Conservation (phyloP, 2,888 invertebrate genomes). For the Pandemis corylana region DNA sequence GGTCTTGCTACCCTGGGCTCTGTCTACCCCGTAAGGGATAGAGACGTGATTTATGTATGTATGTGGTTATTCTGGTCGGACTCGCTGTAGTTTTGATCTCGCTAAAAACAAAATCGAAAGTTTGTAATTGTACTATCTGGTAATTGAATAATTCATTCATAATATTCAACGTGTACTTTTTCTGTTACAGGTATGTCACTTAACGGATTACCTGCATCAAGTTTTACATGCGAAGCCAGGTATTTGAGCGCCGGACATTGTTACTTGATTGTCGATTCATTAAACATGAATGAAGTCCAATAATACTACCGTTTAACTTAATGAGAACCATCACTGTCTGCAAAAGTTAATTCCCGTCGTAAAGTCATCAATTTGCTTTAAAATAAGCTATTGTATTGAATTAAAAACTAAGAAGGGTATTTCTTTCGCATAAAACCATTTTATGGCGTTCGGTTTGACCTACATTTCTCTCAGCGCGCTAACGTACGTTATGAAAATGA, state of each 20-base stretch:
- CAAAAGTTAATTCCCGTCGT: no score
- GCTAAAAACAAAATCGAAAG: no score
- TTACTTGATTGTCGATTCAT: background rate
- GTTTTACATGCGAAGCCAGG: background rate
- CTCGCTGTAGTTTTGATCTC: no score
- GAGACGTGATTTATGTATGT: no score
- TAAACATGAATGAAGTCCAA: background rate
- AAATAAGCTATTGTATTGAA: background rate
- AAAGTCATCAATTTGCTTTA: background rate
- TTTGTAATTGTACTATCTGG: background rate
- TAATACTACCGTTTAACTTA: background rate
- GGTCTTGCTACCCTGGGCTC: no score
- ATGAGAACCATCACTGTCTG: background rate
- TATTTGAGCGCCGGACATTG: background rate
- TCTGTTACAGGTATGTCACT: slow-evolving; percentile 19
- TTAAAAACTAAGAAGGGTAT: background rate
- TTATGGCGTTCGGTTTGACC: background rate
- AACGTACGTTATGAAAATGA: background rate
- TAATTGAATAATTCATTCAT: background rate
- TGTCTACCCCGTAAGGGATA: no score
- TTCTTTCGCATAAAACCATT: background rate
- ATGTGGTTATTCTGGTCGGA: background rate
- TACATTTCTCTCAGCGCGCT: background rate
- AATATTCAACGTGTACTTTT: background rate
- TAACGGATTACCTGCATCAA: background rate